Evolutionary conservation across 2,888 invertebrate genomes (phyloP).

Genomic region (Cerastis rubricosa): DNA sequence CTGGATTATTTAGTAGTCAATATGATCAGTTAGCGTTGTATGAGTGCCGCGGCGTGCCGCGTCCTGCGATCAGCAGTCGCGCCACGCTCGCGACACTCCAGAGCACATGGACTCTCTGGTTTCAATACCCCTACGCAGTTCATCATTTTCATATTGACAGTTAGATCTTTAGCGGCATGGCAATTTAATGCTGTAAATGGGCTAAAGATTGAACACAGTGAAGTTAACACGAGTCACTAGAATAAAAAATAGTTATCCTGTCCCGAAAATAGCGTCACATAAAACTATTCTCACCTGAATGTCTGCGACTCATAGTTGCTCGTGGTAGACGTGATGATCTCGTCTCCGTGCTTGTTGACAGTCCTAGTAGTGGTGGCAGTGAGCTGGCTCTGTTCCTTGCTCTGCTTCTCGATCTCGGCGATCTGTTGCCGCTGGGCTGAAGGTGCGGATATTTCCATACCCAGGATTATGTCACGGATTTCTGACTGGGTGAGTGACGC

Average conservation of each 20-base stretch:
- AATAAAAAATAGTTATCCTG: neutral
- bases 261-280: too few relatives aligned
- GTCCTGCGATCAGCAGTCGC: slow-evolving; percentile 76
- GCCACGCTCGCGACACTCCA: slow-evolving; percentile 74
- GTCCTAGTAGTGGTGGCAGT: slow-evolving; percentile 99
- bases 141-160: slow-evolving; percentile 77
- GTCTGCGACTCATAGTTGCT: slow-evolving; percentile 99
- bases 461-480: slow-evolving; percentile 99
- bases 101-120: slow-evolving; percentile 86
- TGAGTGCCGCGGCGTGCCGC: slow-evolving; percentile 70
- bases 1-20: slow-evolving; percentile 8
- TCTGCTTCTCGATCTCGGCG: slow-evolving; percentile 99
- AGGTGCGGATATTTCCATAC: slow-evolving; percentile 99
- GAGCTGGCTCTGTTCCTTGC: slow-evolving; percentile 99
- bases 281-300: slow-evolving; percentile 90
- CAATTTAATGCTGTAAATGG: neutral
- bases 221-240: neutral
- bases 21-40: slow-evolving; percentile 83
- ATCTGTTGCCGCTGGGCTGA: slow-evolving; percentile 99
- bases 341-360: slow-evolving; percentile 99
- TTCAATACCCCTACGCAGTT: slow-evolving; percentile 90
- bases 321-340: slow-evolving; percentile 99
- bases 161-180: neutral
- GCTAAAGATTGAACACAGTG: neutral
- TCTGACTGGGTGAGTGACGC: slow-evolving; percentile 99